A percentile compares a stretch with the other conserved stretches of the same genome.
phyloP scores from a whole-genome alignment of 2,888 invertebrate genomes.

The Agrochola lychnidis region DNA sequence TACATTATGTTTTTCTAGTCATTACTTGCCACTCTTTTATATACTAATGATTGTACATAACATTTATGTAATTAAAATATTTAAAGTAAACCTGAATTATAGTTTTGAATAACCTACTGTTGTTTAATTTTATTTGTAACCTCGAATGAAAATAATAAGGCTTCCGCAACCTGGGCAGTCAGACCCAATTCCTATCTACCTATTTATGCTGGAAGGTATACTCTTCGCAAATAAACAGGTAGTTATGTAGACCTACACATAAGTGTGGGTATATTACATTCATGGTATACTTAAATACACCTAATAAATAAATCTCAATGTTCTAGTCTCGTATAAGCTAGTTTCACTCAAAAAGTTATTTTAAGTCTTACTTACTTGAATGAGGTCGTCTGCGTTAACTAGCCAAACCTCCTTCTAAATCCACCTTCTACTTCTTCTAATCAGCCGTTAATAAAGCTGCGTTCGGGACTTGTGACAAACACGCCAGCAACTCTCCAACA shows the following conservation, averaged over 20 bases:
- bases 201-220: too few relatives aligned
- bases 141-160: neutral
- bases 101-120: slow-evolving; percentile 43
- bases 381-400: too few relatives aligned
- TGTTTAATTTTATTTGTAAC: slow-evolving; percentile 27
- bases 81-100: slow-evolving; percentile 48
- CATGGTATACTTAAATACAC: neutral
- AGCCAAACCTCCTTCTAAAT: too few relatives aligned
- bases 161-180: neutral
- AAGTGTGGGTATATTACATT: neutral
- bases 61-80: slow-evolving; percentile 28
- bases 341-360: too few relatives aligned
- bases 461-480: too few relatives aligned
- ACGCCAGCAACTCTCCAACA: too few relatives aligned
- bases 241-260: too few relatives aligned
- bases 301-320: neutral
- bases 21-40: slow-evolving; percentile 30
- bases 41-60: slow-evolving; percentile 47
- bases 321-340: neutral
- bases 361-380: too few relatives aligned
- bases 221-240: too few relatives aligned
- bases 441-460: too few relatives aligned
- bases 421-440: too few relatives aligned
- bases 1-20: slow-evolving; percentile 44
- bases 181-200: neutral